phyloP scores from a whole-genome alignment of 1,140 invertebrate genomes.

The Drosophila mojavensis region DNA sequence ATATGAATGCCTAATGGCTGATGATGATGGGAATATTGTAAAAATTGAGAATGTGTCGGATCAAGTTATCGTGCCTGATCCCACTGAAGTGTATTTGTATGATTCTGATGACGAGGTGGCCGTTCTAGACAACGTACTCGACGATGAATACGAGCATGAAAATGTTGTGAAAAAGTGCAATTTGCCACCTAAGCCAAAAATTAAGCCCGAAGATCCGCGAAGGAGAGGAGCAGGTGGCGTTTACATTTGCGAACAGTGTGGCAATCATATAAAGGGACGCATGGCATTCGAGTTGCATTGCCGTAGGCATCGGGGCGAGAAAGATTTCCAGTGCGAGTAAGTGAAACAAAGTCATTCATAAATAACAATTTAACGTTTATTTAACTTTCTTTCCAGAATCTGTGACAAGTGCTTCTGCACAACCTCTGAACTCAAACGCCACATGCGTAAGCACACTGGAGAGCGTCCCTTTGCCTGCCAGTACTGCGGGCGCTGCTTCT shows the following conservation, averaged over 20 bases:
- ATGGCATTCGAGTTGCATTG: slow-evolving; percentile 73
- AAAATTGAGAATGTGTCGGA: slow-evolving; percentile 48
- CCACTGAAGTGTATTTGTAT: slow-evolving; percentile 58
- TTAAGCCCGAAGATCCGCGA: slow-evolving; percentile 55
- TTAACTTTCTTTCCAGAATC: slow-evolving; percentile 42
- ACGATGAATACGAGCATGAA: slow-evolving; percentile 68
- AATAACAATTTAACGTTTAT: background rate
- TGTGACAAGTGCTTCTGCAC: slow-evolving; percentile 78
- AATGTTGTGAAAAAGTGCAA: slow-evolving; percentile 68
- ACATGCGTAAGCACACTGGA: slow-evolving; percentile 74
- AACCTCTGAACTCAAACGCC: slow-evolving; percentile 72
- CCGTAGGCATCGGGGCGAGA: slow-evolving; percentile 71
- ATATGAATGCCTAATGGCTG: slow-evolving; percentile 59
- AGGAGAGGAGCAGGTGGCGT: slow-evolving; percentile 62
- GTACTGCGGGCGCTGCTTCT: slow-evolving; percentile 71
- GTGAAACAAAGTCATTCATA: slow-evolving; percentile 13
- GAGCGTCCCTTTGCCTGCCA: slow-evolving; percentile 72
- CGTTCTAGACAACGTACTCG: slow-evolving; percentile 65
- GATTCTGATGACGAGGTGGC: slow-evolving; percentile 71
- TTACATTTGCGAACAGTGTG: slow-evolving; percentile 73
- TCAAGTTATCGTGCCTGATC: slow-evolving; percentile 57
- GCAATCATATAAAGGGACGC: slow-evolving; percentile 70
- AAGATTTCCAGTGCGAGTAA: slow-evolving; percentile 75
- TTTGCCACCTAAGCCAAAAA: slow-evolving; percentile 63
- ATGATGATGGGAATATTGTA: slow-evolving; percentile 55